These are phyloP conservation scores for Parazoanthus atlanticus DNA, from an alignment of 92 coral and sea anemone genomes.

Conservation along the genomic window DNA sequence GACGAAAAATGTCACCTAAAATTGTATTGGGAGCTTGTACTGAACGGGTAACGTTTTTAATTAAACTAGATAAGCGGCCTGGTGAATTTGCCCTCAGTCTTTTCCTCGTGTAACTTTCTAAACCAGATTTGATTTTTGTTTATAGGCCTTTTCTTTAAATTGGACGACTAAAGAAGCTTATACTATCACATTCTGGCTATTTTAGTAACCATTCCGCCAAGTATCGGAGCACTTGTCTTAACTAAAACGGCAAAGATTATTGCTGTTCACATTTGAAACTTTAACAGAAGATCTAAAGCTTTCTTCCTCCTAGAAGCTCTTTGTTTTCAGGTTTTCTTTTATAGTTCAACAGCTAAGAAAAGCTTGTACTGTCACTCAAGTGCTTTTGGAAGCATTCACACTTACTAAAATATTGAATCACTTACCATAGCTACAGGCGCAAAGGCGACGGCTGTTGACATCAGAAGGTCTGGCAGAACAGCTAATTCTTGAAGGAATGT, in stretches of 20 bases:
- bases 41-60: too few relatives aligned
- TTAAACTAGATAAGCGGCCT: too few relatives aligned
- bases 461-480: constrained; percentile 18
- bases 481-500: background rate
- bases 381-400: too few relatives aligned
- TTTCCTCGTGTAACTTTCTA: background rate
- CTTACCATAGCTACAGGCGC: constrained; percentile 13
- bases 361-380: too few relatives aligned
- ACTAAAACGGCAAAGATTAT: background rate
- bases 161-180: background rate
- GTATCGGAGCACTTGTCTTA: background rate
- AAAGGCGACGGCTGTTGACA: background rate
- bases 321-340: too few relatives aligned
- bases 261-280: background rate
- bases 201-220: background rate
- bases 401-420: too few relatives aligned
- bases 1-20: too few relatives aligned
- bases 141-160: background rate
- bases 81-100: too few relatives aligned
- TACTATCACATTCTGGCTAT: background rate
- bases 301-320: too few relatives aligned
- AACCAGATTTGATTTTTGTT: too few relatives aligned
- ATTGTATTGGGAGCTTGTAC: background rate
- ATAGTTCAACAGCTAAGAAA: too few relatives aligned
- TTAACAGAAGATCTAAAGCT: too few relatives aligned